phyloP scores from a whole-genome alignment of 2,113 vertebrate genomes.

The Oostethus manadensis region DNA sequence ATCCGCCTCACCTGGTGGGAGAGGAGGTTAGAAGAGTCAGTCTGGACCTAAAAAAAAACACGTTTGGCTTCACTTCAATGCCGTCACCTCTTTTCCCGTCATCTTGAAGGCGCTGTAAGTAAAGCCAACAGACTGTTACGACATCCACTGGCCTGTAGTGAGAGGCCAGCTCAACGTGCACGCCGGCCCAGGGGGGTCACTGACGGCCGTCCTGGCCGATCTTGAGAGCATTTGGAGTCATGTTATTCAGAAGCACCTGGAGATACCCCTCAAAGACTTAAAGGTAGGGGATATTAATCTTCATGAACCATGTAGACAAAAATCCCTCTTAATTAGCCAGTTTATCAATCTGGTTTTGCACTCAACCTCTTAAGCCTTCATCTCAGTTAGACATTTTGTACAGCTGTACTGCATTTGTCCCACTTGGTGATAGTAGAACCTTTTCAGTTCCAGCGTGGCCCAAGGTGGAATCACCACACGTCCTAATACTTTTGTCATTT shows the following conservation, averaged over 20 bases:
- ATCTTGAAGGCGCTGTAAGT: conserved; percentile 81
- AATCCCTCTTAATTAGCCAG: no score
- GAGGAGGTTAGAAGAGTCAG: conserved; percentile 81
- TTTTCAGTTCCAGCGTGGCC: no score
- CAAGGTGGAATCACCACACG: no score
- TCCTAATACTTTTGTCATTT: no score
- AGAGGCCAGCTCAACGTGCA: conserved; percentile 90
- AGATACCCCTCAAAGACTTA: conserved; percentile 93
- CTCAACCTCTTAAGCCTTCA: no score
- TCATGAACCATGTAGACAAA: background rate
- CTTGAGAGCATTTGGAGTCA: conserved; percentile 93
- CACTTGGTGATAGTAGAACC: no score
- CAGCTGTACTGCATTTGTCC: no score
- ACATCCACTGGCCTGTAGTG: conserved; percentile 88
- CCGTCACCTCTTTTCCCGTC: background rate
- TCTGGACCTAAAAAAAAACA: background rate
- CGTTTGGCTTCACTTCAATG: background rate
- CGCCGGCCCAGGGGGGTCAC: conserved; percentile 83
- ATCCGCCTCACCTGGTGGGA: conserved; percentile 87
- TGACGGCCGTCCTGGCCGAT: conserved; percentile 85
- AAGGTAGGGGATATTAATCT: conserved; percentile 73
- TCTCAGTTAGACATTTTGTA: no score
- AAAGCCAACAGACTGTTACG: conserved; percentile 87
- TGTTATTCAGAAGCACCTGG: conserved; percentile 89
- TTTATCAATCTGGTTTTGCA: background rate